A percentile compares a stretch with the other conserved stretches of the same genome.
Conservation (phyloP, 2,888 invertebrate species). For the Zhengitettix transpicula region DNA sequence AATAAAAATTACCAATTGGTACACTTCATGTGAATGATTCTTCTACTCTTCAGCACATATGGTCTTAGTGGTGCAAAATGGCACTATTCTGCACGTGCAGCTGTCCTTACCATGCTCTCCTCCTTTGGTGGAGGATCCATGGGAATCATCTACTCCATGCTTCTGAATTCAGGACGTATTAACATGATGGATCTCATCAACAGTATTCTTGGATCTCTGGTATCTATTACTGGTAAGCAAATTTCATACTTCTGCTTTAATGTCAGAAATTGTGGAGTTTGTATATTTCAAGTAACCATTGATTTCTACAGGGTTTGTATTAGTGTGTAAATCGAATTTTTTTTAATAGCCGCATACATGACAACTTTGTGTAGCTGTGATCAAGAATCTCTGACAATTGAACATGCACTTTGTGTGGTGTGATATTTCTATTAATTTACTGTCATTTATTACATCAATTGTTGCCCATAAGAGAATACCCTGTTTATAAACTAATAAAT, state of each 20-base stretch:
- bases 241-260: no score
- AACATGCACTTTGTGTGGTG: no score
- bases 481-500: no score
- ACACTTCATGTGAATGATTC: no score
- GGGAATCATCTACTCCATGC: conserved; percentile 45
- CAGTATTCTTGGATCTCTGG: conserved; percentile 71
- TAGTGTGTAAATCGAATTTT: no score
- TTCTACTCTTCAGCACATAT: conserved; percentile 25
- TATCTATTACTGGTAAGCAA: conserved; percentile 58
- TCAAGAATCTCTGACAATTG: no score
- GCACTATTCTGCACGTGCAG: conserved; percentile 80
- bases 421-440: no score
- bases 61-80: conserved; percentile 68
- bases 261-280: neutral
- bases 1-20: no score
- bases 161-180: conserved; percentile 48
- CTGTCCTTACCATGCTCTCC: conserved; percentile 79
- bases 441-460: no score
- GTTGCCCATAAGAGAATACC: no score
- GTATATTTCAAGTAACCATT: neutral
- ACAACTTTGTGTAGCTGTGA: no score
- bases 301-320: neutral
- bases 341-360: no score
- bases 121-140: conserved; percentile 77
- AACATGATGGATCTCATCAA: conserved; percentile 78